Evolutionary conservation across 2,797 vertebrate species (phyloP).

Genomic region (Lophius americanus): DNA sequence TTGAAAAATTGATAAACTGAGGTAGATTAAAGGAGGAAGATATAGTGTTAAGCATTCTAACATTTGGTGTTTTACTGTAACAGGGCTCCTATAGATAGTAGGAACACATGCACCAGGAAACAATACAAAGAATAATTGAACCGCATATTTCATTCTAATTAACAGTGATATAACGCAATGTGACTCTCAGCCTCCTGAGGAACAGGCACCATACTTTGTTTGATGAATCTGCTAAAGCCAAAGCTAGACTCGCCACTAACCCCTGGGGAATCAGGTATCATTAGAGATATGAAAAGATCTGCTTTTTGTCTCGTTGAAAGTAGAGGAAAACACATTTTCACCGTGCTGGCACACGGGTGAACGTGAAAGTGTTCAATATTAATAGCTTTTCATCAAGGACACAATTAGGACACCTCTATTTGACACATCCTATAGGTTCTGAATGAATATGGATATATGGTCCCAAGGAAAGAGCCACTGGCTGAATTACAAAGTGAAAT

Average conservation of each 20-base stretch:
- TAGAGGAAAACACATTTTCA: slow-evolving; percentile 66
- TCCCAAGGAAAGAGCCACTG: slow-evolving; percentile 73
- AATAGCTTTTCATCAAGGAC: slow-evolving; percentile 88
- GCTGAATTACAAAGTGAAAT: slow-evolving; percentile 79
- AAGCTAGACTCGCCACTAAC: slow-evolving; percentile 73
- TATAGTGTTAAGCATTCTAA: slow-evolving; percentile 75
- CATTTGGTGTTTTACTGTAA: slow-evolving; percentile 70
- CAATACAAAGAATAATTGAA: slow-evolving; percentile 84
- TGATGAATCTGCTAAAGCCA: slow-evolving; percentile 86
- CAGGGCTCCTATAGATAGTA: slow-evolving; percentile 76
- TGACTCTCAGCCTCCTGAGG: slow-evolving; percentile 83
- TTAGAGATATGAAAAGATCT: slow-evolving; percentile 85
- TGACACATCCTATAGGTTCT: slow-evolving; percentile 83
- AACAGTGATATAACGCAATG: slow-evolving; percentile 85
- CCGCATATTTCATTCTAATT: slow-evolving; percentile 87
- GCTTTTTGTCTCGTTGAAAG: slow-evolving; percentile 77
- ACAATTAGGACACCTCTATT: slow-evolving; percentile 87
- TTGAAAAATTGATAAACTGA: slow-evolving; percentile 40
- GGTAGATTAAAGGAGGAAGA: slow-evolving; percentile 46
- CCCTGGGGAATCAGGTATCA: slow-evolving; percentile 87
- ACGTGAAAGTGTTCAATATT: slow-evolving; percentile 84
- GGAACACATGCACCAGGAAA: slow-evolving; percentile 69
- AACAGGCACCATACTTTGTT: slow-evolving; percentile 81
- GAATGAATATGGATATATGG: slow-evolving; percentile 83
- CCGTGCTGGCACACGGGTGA: slow-evolving; percentile 66